phyloP scores from a whole-genome alignment of 2,888 invertebrate genomes.

The Torymus texanus region DNA sequence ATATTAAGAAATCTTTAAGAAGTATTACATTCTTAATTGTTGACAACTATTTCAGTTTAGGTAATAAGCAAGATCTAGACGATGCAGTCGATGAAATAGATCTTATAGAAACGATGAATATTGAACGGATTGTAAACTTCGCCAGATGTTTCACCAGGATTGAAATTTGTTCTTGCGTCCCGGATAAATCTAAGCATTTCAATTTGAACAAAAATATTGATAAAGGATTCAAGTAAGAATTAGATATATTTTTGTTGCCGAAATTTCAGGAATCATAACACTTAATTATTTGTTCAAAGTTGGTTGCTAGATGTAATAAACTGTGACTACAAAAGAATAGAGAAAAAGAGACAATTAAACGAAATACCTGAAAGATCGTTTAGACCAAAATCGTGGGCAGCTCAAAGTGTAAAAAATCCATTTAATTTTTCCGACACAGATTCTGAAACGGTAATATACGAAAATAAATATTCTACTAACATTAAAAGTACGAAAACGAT shows the following conservation, averaged over 20 bases:
- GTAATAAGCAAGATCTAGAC: slow-evolving; percentile 90
- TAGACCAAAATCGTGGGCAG: slow-evolving; percentile 39
- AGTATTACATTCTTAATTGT: background rate
- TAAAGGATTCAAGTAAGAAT: slow-evolving; percentile 69
- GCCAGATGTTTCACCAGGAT: slow-evolving; percentile 88
- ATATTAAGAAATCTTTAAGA: too few species aligned
- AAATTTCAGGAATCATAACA: background rate
- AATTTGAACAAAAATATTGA: slow-evolving; percentile 66
- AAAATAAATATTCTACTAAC: background rate
- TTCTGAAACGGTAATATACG: slow-evolving; percentile 43
- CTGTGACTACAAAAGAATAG: slow-evolving; percentile 66
- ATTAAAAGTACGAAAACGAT: background rate
- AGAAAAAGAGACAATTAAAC: slow-evolving; percentile 46
- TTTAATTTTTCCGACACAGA: slow-evolving; percentile 45
- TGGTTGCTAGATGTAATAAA: slow-evolving; percentile 70
- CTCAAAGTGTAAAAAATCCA: slow-evolving; percentile 26
- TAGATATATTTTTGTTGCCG: background rate
- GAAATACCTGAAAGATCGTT: background rate
- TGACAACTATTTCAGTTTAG: slow-evolving; percentile 77
- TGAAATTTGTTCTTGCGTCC: slow-evolving; percentile 80
- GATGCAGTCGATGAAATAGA: slow-evolving; percentile 90
- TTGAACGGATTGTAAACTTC: slow-evolving; percentile 86
- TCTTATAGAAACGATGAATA: slow-evolving; percentile 84
- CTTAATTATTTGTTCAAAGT: slow-evolving; percentile 59
- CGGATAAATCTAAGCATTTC: slow-evolving; percentile 61